Percentiles rank a stretch among this genome's conserved stretches.
Evolutionary conservation across 2,113 vertebrate genomes (phyloP).

Genomic region (Hipposideros armiger): DNA sequence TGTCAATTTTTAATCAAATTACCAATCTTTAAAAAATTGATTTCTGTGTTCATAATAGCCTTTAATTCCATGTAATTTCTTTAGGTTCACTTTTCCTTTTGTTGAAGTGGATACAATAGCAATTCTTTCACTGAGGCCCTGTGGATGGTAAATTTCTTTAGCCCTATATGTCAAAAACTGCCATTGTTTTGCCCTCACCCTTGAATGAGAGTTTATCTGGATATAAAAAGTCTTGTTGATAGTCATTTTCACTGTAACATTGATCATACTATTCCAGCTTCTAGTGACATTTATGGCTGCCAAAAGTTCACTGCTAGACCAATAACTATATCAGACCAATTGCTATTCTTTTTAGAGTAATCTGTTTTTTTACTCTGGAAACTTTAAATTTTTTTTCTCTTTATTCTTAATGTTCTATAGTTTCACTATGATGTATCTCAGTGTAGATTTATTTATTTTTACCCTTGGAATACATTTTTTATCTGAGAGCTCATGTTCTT

Average conservation of each 20-base stretch:
- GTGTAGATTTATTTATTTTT: background rate
- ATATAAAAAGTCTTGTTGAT: background rate
- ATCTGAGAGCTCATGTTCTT: background rate
- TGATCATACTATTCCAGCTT: background rate
- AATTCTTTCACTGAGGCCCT: background rate
- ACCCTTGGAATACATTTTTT: background rate
- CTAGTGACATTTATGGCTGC: background rate
- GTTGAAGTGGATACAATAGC: background rate
- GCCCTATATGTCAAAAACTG: background rate
- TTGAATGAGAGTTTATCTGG: background rate
- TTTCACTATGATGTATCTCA: background rate
- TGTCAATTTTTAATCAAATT: background rate
- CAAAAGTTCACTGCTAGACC: background rate
- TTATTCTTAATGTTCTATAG: background rate
- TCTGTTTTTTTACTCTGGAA: slow-evolving; percentile 1
- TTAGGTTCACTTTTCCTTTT: background rate
- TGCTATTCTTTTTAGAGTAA: background rate
- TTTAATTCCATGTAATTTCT: background rate
- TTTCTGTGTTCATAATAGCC: background rate
- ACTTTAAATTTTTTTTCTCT: background rate
- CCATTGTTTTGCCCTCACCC: background rate
- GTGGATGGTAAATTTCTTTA: background rate
- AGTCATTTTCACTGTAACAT: background rate
- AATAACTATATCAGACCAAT: background rate
- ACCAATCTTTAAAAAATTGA: background rate